Conservation (phyloP, 1,140 invertebrate genomes). For the Odontomachus brunneus region DNA sequence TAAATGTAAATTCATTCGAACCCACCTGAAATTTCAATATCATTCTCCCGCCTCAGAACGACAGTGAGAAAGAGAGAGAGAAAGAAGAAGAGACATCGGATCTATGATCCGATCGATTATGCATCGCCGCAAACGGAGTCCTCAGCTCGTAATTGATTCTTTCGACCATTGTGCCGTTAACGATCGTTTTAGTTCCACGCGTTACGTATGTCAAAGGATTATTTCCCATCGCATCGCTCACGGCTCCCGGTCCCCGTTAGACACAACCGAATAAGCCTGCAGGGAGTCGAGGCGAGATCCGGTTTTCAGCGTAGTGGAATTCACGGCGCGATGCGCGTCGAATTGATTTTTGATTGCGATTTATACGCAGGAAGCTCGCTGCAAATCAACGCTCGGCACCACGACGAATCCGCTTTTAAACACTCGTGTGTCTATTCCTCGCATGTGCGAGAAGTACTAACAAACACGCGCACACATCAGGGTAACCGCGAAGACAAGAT, state of each 20-base stretch:
- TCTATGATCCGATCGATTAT: constrained; percentile 9
- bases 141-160: constrained; percentile 4
- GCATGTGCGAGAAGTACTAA: no score
- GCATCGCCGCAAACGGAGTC: not conserved
- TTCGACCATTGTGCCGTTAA: constrained; percentile 11
- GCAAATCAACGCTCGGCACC: constrained; percentile 3
- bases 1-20: constrained; percentile 31
- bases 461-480: no score
- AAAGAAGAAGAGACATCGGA: not conserved
- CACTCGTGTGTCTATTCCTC: not conserved
- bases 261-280: constrained; percentile 13
- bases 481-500: no score
- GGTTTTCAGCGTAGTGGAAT: constrained; percentile 38
- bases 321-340: constrained; percentile 18
- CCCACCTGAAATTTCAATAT: not conserved
- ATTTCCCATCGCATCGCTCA: constrained; percentile 26
- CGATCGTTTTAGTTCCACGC: constrained; percentile 16
- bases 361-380: constrained; percentile 35
- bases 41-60: not conserved
- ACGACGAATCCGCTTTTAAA: constrained; percentile 22
- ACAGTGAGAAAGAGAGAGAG: not conserved
- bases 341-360: constrained; percentile 56
- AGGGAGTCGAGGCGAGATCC: constrained; percentile 3
- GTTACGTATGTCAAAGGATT: constrained; percentile 26
- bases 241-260: constrained; percentile 30